Conservation (phyloP, 1,140 invertebrate genomes). For the Drosophila yakuba region DNA sequence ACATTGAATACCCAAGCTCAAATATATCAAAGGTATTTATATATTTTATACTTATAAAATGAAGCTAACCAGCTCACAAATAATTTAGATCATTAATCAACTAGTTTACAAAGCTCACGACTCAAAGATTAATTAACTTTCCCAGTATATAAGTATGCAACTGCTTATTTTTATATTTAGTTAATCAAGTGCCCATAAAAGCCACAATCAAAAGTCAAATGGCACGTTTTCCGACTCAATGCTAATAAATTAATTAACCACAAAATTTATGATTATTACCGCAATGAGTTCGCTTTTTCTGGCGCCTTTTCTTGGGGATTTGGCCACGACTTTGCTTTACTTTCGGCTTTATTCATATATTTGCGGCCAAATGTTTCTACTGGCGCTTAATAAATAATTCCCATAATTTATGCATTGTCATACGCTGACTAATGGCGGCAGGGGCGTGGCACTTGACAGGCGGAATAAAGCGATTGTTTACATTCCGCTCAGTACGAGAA, state of each 20-base stretch:
- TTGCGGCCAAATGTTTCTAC: conserved; percentile 32
- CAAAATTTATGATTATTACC: conserved; percentile 67
- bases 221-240: conserved; percentile 24
- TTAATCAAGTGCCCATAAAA: conserved; percentile 20
- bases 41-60: too few relatives aligned
- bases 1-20: too few relatives aligned
- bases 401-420: conserved; percentile 72
- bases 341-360: conserved; percentile 50
- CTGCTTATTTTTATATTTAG: conserved; percentile 23
- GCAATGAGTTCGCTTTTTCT: conserved; percentile 32
- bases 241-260: conserved; percentile 66
- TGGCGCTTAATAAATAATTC: conserved; percentile 62
- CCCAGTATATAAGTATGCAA: conserved; percentile 24
- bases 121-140: conserved; percentile 23
- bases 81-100: conserved; percentile 1
- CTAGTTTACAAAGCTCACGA: conserved; percentile 8
- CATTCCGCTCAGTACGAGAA: conserved; percentile 8
- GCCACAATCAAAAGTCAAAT: conserved; percentile 1
- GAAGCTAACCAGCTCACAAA: background rate
- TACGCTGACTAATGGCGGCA: conserved; percentile 51
- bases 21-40: too few relatives aligned
- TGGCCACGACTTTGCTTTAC: conserved; percentile 6
- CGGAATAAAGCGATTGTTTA: conserved; percentile 58
- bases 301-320: conserved; percentile 21
- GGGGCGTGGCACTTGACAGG: conserved; percentile 45